Conservation (phyloP, 2,797 vertebrate genomes). For the Chloroceryle amazona region DNA sequence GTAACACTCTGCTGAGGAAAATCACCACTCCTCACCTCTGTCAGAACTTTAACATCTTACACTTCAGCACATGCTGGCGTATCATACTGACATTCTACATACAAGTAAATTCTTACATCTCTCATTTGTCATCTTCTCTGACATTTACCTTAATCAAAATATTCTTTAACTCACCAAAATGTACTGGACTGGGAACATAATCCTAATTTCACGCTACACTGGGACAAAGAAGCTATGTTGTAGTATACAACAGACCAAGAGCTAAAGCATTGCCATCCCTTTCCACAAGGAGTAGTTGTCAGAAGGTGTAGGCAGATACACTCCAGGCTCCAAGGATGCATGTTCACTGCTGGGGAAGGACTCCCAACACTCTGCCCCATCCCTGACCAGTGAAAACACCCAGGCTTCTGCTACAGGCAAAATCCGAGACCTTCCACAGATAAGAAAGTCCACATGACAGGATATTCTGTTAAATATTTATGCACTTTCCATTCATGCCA, state of each 20-base stretch:
- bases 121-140: neutral
- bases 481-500: neutral
- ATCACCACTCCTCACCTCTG: accelerated
- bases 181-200: neutral
- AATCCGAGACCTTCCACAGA: neutral
- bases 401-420: neutral
- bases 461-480: neutral
- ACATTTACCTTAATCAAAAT: neutral
- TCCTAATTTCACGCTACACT: neutral
- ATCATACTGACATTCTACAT: neutral
- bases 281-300: neutral
- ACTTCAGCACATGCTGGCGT: neutral
- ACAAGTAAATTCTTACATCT: neutral
- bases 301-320: accelerated
- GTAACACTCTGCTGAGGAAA: neutral
- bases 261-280: neutral
- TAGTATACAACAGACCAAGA: neutral
- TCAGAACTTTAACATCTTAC: neutral
- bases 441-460: neutral
- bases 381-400: neutral
- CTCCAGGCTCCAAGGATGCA: neutral
- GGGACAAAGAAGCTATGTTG: neutral
- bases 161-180: neutral
- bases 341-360: accelerated
- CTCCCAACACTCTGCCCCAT: neutral